A percentile compares a stretch with the other conserved stretches of the same genome.
Evolutionary conservation across 2,888 invertebrate genomes (phyloP).

Genomic region (Harmothoe impar): DNA sequence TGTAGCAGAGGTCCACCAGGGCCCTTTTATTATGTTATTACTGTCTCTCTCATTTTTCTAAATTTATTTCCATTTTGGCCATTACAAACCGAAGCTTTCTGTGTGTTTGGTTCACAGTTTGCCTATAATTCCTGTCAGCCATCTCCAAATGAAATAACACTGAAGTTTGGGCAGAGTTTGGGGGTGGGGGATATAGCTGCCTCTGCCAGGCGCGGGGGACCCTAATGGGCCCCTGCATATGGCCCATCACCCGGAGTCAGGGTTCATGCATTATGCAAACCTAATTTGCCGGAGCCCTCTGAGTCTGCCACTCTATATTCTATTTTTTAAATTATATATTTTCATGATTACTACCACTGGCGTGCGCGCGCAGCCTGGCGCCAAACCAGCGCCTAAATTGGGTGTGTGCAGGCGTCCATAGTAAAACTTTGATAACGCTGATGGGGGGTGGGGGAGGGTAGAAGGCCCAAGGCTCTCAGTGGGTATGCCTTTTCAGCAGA

Average conservation of each 20-base stretch:
- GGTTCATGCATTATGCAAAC: slow-evolving; percentile 57
- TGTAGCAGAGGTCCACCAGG: neutral
- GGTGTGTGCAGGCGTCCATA: neutral
- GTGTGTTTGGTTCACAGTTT: neutral
- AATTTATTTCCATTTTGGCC: neutral
- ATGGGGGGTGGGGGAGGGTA: neutral
- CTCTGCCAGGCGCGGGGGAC: neutral
- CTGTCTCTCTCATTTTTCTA: neutral
- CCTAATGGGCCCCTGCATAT: neutral
- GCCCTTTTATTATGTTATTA: neutral
- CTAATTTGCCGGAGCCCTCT: slow-evolving; percentile 33
- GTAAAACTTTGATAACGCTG: neutral
- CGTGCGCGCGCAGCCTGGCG: neutral
- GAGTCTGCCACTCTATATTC: neutral
- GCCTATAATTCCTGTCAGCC: neutral
- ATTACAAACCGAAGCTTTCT: slow-evolving; percentile 35
- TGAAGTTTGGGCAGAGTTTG: neutral
- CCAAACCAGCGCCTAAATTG: neutral
- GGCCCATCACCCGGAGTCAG: neutral
- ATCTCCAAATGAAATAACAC: slow-evolving; percentile 6
- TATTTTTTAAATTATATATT: no score
- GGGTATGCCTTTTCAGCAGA: neutral
- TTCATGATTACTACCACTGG: no score
- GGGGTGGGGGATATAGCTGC: no score
- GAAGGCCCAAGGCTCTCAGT: neutral